Percentiles rank a stretch among this genome's conserved stretches.
phyloP scores from a whole-genome alignment of 2,888 invertebrate species.

The Caenorhabditis uteleia region DNA sequence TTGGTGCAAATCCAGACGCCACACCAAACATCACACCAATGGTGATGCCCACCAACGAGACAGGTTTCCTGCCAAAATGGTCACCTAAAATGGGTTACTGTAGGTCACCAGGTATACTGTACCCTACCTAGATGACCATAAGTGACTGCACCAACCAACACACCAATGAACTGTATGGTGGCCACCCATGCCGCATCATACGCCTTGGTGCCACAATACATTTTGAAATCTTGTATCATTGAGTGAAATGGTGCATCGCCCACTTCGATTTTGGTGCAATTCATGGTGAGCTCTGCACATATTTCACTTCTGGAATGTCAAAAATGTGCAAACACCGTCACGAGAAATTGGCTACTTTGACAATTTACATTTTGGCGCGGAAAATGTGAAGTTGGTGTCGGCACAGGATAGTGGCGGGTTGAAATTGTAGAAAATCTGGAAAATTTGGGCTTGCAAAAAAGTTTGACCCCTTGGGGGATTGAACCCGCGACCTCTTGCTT shows the following conservation, averaged over 20 bases:
- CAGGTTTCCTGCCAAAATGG: constrained; percentile 46
- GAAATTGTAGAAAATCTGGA: constrained; percentile 49
- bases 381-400: constrained; percentile 34
- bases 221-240: constrained; percentile 46
- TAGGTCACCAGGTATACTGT: no score
- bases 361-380: constrained; percentile 36
- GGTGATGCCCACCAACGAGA: constrained; percentile 42
- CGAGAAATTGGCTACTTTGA: constrained; percentile 24
- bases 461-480: no score
- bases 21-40: constrained; percentile 43
- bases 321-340: not conserved
- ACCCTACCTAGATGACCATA: constrained; percentile 51
- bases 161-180: constrained; percentile 52
- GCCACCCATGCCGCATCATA: constrained; percentile 52
- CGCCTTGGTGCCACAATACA: constrained; percentile 36
- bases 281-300: constrained; percentile 24
- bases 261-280: constrained; percentile 16
- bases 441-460: not conserved
- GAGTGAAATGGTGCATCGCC: constrained; percentile 38
- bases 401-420: constrained; percentile 32
- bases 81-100: no score
- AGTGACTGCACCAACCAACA: constrained; percentile 45
- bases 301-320: constrained; percentile 19
- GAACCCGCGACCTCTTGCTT: no score
- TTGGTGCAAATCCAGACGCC: constrained; percentile 46